Evolutionary conservation across 2,888 invertebrate genomes (phyloP), one percentile per base, ranked within the genome.

Genomic region (Dimorphilus gyrociliatus): DNA sequence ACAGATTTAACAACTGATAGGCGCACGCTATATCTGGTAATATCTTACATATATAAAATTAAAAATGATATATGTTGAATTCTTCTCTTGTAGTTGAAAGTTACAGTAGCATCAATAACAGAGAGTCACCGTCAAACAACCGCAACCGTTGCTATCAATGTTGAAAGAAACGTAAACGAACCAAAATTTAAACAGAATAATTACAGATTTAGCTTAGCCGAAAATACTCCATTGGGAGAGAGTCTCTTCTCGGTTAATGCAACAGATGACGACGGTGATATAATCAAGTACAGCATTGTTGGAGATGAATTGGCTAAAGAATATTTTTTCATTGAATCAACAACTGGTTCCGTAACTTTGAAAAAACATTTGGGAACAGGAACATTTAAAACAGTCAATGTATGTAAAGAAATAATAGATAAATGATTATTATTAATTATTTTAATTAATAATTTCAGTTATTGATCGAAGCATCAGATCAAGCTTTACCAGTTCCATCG

Each of bases 321-420:
- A 23, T 40, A 34, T 28, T 55, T 53, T 43, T 51, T 49, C 33
- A 35, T 53, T 5, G 47, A 48, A 16, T 51, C 51, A 29, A 36
- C 39, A 5, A 44, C 47, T 8, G 55, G 53, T 4, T 37, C 46
- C 7, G 39, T 51, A 13, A 40, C 37, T 4, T 34, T 51, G 19
- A 48, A 40, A 34, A 34, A 38, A 25, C 46, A 46, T 13, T 36
- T 55, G 16, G 45, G 41, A 5, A 36, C 37, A 12, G 40, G 45
- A 8, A 41, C 39, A 5, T 26, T 35, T 4, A 29, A 42, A 16
- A 42, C 42, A 29, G 50, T 45, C 31, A 43, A 46, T 17, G 51
- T 51, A 38, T 34, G 47, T 39, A 15, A 15, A 19, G 13, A 12
- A n/a, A 29, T 15, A 21, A 21, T 21, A 21, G 8, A 8, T 21